phyloP scores from a whole-genome alignment of 2,888 invertebrate species.

The Drosophila eohydei region DNA sequence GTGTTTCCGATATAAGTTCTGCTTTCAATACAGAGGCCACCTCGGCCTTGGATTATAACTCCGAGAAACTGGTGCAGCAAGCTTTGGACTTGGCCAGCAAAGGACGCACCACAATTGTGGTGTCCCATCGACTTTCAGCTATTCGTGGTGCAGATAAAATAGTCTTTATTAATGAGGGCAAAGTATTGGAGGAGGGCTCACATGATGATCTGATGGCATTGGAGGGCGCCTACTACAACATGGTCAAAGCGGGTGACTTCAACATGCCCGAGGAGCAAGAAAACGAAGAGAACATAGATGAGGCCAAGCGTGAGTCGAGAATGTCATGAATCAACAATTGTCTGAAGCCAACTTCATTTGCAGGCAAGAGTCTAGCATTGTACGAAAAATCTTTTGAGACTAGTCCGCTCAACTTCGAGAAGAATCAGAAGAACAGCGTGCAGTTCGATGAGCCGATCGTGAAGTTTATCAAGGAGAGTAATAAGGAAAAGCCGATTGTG shows the following conservation, averaged over 20 bases:
- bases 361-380: conserved; percentile 80
- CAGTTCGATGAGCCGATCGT: conserved; percentile 76
- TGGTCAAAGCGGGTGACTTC: conserved; percentile 86
- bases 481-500: conserved; percentile 21
- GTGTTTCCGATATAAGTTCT: not conserved
- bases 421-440: conserved; percentile 81
- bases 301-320: conserved; percentile 71
- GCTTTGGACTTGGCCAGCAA: conserved; percentile 91
- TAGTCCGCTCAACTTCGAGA: conserved; percentile 82
- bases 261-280: conserved; percentile 70
- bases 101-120: conserved; percentile 91
- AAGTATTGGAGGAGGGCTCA: conserved; percentile 90
- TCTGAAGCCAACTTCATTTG: not conserved
- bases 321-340: not conserved
- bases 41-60: conserved; percentile 92
- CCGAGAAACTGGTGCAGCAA: conserved; percentile 92
- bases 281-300: conserved; percentile 66
- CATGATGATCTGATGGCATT: conserved; percentile 89
- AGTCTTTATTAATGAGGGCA: conserved; percentile 89
- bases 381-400: conserved; percentile 84
- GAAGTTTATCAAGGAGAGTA: conserved; percentile 54
- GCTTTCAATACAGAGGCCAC: conserved; percentile 87
- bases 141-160: conserved; percentile 90
- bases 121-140: conserved; percentile 90
- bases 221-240: conserved; percentile 89